Percentiles rank a stretch among this genome's conserved stretches.
phyloP scores from a whole-genome alignment of 2,888 invertebrate species.

The Malachius bipustulatus region DNA sequence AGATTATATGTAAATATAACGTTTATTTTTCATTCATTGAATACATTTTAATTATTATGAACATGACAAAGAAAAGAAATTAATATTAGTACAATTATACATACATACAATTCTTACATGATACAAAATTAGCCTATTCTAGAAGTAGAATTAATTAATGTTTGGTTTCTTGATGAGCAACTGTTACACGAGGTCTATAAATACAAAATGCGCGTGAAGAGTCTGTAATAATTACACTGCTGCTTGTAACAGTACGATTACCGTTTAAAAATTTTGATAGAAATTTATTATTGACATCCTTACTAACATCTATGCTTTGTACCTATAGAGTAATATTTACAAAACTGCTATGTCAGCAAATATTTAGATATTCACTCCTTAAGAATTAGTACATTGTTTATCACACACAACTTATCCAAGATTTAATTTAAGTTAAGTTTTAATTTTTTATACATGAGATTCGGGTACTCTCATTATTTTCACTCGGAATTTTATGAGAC shows the following conservation, averaged over 20 bases:
- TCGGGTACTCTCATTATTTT: too few relatives aligned
- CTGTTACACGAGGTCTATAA: too few relatives aligned
- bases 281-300: constrained; percentile 25
- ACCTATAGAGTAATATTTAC: constrained; percentile 25
- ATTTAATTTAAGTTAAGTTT: too few relatives aligned
- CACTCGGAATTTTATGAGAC: too few relatives aligned
- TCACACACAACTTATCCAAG: constrained; percentile 18
- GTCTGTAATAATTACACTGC: constrained; percentile 14
- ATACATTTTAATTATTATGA: constrained; percentile 21
- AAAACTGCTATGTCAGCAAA: constrained; percentile 15
- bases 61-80: constrained; percentile 23
- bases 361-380: constrained; percentile 12
- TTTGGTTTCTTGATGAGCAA: too few relatives aligned
- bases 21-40: constrained; percentile 27
- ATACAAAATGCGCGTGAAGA: constrained; percentile 8
- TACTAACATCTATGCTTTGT: constrained; percentile 25
- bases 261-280: constrained; percentile 19
- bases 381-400: constrained; percentile 17
- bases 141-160: too few relatives aligned
- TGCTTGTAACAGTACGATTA: too few relatives aligned
- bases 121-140: constrained; percentile 22
- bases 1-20: constrained; percentile 26
- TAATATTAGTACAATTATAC: constrained; percentile 26
- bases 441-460: too few relatives aligned
- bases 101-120: constrained; percentile 25